These are phyloP conservation scores for Calephelis perditalis DNA, from an alignment of 2,888 invertebrate species.

Conservation along the genomic window DNA sequence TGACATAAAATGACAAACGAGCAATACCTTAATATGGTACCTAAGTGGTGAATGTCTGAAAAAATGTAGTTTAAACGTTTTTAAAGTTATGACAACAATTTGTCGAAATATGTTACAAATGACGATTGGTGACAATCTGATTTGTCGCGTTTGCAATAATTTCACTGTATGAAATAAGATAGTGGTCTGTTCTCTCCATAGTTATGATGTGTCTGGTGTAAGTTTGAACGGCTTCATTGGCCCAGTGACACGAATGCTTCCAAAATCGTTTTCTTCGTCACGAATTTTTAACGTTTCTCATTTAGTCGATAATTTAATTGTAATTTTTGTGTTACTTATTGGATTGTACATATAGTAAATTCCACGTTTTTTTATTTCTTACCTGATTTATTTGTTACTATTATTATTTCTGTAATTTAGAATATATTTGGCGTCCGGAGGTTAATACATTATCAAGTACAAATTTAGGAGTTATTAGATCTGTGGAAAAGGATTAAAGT, in stretches of 20 bases:
- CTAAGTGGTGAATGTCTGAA: no score
- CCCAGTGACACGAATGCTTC: slow-evolving; percentile 64
- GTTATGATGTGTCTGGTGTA: slow-evolving; percentile 41
- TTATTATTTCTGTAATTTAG: slow-evolving; percentile 38
- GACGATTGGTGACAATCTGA: slow-evolving; percentile 13
- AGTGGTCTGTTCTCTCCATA: slow-evolving; percentile 13
- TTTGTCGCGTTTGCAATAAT: no score
- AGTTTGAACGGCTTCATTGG: slow-evolving; percentile 41
- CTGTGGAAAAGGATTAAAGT: slow-evolving; percentile 12
- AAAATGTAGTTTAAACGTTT: no score
- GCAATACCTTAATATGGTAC: no score
- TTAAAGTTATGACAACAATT: no score
- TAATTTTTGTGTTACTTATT: slow-evolving; percentile 46
- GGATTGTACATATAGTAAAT: slow-evolving; percentile 48
- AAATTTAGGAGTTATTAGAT: slow-evolving; percentile 57
- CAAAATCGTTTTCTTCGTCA: slow-evolving; percentile 58
- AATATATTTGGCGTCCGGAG: slow-evolving; percentile 58
- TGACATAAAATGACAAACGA: no score
- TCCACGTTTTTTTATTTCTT: slow-evolving; percentile 35
- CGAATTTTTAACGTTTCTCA: slow-evolving; percentile 59
- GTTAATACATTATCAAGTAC: slow-evolving; percentile 59
- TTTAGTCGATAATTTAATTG: slow-evolving; percentile 60
- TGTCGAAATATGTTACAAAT: no score
- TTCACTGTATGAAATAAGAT: no score
- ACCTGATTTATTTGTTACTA: slow-evolving; percentile 42